Evolutionary conservation across 2,113 vertebrate genomes (phyloP).

Genomic region (Gallinago undulata): DNA sequence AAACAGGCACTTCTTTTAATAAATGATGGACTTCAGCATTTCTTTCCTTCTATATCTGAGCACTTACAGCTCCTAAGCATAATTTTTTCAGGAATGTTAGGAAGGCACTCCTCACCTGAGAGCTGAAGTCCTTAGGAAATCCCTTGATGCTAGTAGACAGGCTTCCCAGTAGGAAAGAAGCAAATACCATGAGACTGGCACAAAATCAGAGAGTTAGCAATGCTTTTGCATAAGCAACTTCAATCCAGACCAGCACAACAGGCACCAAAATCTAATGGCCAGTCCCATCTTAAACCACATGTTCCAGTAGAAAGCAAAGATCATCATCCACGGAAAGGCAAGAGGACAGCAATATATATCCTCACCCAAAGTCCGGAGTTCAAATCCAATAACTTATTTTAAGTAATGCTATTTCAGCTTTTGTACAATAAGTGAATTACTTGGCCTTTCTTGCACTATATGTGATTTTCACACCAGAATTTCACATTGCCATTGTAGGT

Average conservation of each 20-base stretch:
- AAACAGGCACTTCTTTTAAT: neutral
- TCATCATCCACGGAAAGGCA: neutral
- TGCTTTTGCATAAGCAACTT: neutral
- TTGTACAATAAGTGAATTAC: neutral
- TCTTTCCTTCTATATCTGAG: conserved; percentile 2
- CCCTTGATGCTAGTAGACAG: neutral
- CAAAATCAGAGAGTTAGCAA: neutral
- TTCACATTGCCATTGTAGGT: neutral
- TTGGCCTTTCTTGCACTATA: neutral
- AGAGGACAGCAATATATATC: neutral
- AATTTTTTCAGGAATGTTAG: neutral
- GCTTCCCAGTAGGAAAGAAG: neutral
- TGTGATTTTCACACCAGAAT: neutral
- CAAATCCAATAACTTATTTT: neutral
- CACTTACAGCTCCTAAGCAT: neutral
- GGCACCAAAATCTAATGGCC: neutral
- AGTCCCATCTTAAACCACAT: neutral
- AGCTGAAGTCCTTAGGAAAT: neutral
- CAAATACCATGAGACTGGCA: neutral
- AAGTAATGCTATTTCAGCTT: neutral
- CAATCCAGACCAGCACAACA: neutral
- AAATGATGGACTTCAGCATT: neutral
- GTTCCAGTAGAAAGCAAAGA: neutral
- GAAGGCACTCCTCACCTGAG: neutral
- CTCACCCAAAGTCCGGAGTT: neutral